Percentiles rank a stretch among this genome's conserved stretches.
phyloP scores from a whole-genome alignment of 2,888 invertebrate genomes.

The Camptogramma bilineatum region DNA sequence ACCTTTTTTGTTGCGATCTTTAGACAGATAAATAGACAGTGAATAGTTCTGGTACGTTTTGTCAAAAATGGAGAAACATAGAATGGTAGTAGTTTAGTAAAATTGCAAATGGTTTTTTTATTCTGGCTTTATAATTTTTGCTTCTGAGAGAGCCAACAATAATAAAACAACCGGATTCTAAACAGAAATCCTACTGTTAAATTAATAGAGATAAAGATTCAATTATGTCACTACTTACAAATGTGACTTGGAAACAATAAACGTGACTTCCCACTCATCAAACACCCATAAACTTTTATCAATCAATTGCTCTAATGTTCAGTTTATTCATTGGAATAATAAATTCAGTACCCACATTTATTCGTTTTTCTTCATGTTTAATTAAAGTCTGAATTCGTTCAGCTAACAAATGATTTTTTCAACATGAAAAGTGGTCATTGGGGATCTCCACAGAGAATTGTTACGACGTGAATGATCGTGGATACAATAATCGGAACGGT shows the following conservation, averaged over 20 bases:
- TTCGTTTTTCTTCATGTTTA: constrained; percentile 9
- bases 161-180: no score
- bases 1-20: no score
- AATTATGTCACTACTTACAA: no score
- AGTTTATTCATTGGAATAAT: background rate
- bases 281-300: background rate
- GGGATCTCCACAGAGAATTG: constrained; percentile 17
- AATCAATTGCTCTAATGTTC: background rate
- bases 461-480: constrained; percentile 10
- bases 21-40: no score
- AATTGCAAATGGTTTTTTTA: no score
- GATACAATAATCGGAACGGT: constrained; percentile 1
- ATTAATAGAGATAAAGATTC: no score
- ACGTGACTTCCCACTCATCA: background rate
- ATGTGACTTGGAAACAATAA: background rate
- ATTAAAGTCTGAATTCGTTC: constrained; percentile 19
- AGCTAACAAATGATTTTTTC: constrained; percentile 14
- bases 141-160: no score
- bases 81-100: no score
- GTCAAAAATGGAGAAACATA: no score
- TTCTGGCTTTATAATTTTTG: no score
- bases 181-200: no score
- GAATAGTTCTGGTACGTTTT: no score
- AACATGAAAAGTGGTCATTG: constrained; percentile 25
- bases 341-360: background rate